Conservation (phyloP, 2,888 invertebrate genomes). For the Diarsia mendica region DNA sequence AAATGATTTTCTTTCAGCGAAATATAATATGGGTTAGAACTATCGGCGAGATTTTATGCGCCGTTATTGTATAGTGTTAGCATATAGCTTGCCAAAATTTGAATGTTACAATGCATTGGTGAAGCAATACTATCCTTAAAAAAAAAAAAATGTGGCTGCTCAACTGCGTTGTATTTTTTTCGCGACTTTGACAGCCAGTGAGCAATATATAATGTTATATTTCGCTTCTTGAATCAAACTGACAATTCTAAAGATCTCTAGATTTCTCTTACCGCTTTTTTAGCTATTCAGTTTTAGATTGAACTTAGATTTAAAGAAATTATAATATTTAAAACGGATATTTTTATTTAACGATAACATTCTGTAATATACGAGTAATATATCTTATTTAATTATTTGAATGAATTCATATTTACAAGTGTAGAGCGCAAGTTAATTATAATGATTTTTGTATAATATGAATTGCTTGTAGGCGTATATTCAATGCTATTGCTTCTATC, state of each 20-base stretch:
- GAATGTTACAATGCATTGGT: slow-evolving; percentile 30
- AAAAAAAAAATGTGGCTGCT: slow-evolving; percentile 48
- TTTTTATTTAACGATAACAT: slow-evolving; percentile 81
- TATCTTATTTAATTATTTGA: slow-evolving; percentile 84
- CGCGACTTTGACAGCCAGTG: slow-evolving; percentile 62
- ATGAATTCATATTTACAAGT: slow-evolving; percentile 82
- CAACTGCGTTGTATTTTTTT: slow-evolving; percentile 31
- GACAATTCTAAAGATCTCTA: slow-evolving; percentile 75
- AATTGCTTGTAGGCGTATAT: slow-evolving; percentile 77
- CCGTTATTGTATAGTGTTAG: slow-evolving; percentile 36
- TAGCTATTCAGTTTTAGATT: slow-evolving; percentile 72
- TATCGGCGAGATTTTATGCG: slow-evolving; percentile 22
- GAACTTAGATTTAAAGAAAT: slow-evolving; percentile 78
- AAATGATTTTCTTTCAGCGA: slow-evolving; percentile 54
- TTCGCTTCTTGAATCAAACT: slow-evolving; percentile 62
- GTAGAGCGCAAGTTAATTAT: slow-evolving; percentile 74
- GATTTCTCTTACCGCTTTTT: slow-evolving; percentile 71
- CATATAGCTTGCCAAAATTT: slow-evolving; percentile 48
- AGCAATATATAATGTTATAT: slow-evolving; percentile 64
- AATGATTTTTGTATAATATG: slow-evolving; percentile 77
- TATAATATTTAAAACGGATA: slow-evolving; percentile 82
- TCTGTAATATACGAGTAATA: slow-evolving; percentile 85
- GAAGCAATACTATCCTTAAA: slow-evolving; percentile 23
- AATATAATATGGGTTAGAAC: slow-evolving; percentile 56
- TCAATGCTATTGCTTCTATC: slow-evolving; percentile 75